Percentiles rank a stretch among this genome's conserved stretches.
These are phyloP conservation scores for Ashinkailepas kermadecensis DNA, from an alignment of 2,888 invertebrate species.

Conservation along the genomic window DNA sequence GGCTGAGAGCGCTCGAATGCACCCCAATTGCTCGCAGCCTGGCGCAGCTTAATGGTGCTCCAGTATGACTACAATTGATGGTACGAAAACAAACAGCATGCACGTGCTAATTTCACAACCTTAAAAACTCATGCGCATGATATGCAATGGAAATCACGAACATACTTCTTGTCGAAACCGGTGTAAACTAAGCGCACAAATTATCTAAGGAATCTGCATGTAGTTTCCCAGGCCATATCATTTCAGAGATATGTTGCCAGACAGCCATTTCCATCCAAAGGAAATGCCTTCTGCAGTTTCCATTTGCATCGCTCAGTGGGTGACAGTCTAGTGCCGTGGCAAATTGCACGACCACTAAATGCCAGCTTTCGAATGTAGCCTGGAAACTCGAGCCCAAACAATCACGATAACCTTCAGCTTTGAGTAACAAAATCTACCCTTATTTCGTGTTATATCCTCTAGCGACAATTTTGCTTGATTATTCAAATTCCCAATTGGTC, in stretches of 20 bases:
- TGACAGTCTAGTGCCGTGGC: not conserved
- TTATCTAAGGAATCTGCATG: not conserved
- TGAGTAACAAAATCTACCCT: slow-evolving; percentile 18
- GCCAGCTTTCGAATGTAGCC: slow-evolving; percentile 2
- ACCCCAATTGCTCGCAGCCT: too few relatives aligned
- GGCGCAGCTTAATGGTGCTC: too few relatives aligned
- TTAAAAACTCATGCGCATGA: too few relatives aligned
- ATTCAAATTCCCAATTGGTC: slow-evolving; percentile 22
- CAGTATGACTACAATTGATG: too few relatives aligned
- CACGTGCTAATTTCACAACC: too few relatives aligned
- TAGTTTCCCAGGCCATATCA: not conserved
- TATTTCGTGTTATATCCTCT: slow-evolving; percentile 19
- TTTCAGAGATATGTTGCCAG: not conserved
- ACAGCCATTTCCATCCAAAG: not conserved
- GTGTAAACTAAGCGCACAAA: not conserved
- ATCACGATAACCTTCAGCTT: slow-evolving; percentile 19
- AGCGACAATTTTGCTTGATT: slow-evolving; percentile 9
- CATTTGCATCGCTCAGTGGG: slow-evolving; percentile 11
- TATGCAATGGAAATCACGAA: too few relatives aligned
- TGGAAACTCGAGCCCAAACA: slow-evolving; percentile 12
- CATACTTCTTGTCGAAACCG: too few relatives aligned
- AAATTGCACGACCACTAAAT: slow-evolving; percentile 20
- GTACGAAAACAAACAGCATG: too few relatives aligned
- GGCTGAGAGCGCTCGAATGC: too few relatives aligned
- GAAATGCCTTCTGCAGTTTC: not conserved